A percentile compares a stretch with the other conserved stretches of the same genome.
Evolutionary conservation across 2,797 vertebrate species (phyloP).

Genomic region (Amphiprion clarkii): DNA sequence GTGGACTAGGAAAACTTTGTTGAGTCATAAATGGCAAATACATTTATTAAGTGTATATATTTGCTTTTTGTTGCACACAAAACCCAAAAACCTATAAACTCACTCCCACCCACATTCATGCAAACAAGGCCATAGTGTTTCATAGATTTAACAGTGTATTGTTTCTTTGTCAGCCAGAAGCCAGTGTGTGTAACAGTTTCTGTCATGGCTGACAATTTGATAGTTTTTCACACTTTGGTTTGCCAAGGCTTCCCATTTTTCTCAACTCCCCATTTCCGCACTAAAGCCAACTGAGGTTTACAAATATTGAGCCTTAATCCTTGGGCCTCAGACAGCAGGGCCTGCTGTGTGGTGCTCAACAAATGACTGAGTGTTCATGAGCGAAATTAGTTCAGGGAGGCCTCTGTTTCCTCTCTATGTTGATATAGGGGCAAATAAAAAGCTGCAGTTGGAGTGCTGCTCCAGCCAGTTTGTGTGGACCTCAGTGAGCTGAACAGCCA

Average conservation of each 20-base stretch:
- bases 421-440: conserved; percentile 78
- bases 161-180: conserved; percentile 82
- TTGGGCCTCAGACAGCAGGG: conserved; percentile 70
- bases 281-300: conserved; percentile 80
- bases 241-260: conserved; percentile 83
- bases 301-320: conserved; percentile 83
- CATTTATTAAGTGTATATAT: conserved; percentile 51
- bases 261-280: conserved; percentile 76
- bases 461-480: conserved; percentile 51
- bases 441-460: conserved; percentile 54
- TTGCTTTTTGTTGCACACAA: conserved; percentile 30
- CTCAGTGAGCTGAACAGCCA: conserved; percentile 45
- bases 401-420: conserved; percentile 75
- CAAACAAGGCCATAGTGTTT: conserved; percentile 78
- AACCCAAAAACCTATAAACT: conserved; percentile 52
- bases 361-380: conserved; percentile 81
- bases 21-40: conserved; percentile 45
- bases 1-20: conserved; percentile 22
- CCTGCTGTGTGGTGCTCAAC: conserved; percentile 76
- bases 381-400: conserved; percentile 79
- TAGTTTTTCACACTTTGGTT: conserved; percentile 84
- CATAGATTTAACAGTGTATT: conserved; percentile 79
- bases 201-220: conserved; percentile 86
- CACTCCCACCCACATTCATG: conserved; percentile 56
- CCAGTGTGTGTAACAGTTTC: conserved; percentile 82